These are phyloP conservation scores for Herpailurus yagouaroundi DNA, from an alignment of 2,113 vertebrate species.

Conservation along the genomic window DNA sequence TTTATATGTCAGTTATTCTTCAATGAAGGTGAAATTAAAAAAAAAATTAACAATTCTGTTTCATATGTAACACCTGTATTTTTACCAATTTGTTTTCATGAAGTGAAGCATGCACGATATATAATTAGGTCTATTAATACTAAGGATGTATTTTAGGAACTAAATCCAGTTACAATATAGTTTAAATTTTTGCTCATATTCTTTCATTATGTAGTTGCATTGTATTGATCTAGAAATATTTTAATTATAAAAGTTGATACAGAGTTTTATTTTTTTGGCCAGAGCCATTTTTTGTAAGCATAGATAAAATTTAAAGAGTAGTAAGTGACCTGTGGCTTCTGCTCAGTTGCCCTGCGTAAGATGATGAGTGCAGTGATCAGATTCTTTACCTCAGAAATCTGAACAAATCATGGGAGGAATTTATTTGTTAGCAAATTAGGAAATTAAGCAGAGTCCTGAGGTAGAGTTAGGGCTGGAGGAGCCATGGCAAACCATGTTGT, in stretches of 20 bases:
- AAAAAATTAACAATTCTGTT: neutral
- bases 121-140: neutral
- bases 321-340: neutral
- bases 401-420: neutral
- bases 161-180: neutral
- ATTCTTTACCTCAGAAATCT: neutral
- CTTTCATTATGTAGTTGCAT: neutral
- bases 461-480: neutral
- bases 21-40: neutral
- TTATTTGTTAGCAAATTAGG: neutral
- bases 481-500: neutral
- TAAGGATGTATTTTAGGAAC: neutral
- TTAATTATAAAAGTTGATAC: neutral
- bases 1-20: neutral
- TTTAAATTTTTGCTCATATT: neutral
- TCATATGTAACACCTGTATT: neutral
- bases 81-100: constrained; percentile 15
- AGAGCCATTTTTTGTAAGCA: neutral
- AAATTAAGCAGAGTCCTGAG: neutral
- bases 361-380: neutral
- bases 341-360: neutral
- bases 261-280: neutral
- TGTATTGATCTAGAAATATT: neutral
- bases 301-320: neutral
- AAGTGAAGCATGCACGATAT: neutral